Base-by-base conservation (phyloP, 2,797 vertebrate genomes). In the Danio albolineatus region DNA sequence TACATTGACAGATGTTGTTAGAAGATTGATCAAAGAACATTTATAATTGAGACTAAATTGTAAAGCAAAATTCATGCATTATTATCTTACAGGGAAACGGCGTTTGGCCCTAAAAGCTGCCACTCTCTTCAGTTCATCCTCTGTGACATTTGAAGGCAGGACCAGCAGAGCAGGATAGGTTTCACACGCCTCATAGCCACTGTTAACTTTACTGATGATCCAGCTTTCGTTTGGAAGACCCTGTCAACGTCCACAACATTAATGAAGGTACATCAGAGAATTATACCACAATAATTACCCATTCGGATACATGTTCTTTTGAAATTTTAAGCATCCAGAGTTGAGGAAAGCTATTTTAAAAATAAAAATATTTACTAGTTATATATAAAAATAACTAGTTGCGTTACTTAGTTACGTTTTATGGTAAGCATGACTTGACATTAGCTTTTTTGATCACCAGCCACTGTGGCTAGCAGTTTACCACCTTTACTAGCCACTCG, bases 201-300 rank as follows among this genome's bases (percentile, higher is more conserved):
- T 94, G 91, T 99, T 99, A 49, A 98, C 89, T 91, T 94, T 97
- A 82, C 95, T 97, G 90, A 99, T 96, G 89, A 95, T 93, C 98
- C 98, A 99, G 86, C 97, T 98, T 89, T 99, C 97, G 57, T 98
- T 99, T 14, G 98, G 98, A 53, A 99, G 92, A 66, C 98, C 96
- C 98, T 99, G 78, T 16, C 12, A 41, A 36, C 21, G 54, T 17
- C 21, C 59, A 7, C 14, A 51, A 60, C 10, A 65, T n/a, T 7
- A 5, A 51, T 59, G 76, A 41, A 44, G 10, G 13, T 13, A 65
- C 44, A 60, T 43, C 16, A 46, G 4, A 53, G 67, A 4, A 66
- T 17, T 21, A 56, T 14, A 57, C 6, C 38, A n/a, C 28, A 48
- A 74, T 12, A 13, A 39, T 46, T 1, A 48, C 41, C 43, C 53